A percentile compares a stretch with the other conserved stretches of the same genome.
Conservation (phyloP, 1,140 invertebrate species). For the Andrena cerasifolii region DNA sequence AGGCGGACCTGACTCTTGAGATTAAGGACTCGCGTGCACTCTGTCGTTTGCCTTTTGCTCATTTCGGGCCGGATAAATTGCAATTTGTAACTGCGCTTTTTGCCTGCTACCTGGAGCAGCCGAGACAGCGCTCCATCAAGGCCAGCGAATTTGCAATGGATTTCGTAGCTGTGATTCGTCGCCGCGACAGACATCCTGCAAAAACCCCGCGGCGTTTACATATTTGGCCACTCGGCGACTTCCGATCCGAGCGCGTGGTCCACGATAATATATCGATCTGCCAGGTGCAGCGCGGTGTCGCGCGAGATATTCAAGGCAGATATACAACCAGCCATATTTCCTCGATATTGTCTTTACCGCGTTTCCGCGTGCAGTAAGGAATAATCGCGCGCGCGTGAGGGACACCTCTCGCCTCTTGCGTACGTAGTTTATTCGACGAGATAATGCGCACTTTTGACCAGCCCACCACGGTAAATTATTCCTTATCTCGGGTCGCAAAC, state of each 20-base stretch:
- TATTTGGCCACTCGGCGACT: too few relatives aligned
- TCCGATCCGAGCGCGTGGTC: slow-evolving; percentile 12
- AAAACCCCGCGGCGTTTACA: too few relatives aligned
- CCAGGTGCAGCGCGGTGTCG: slow-evolving; percentile 25
- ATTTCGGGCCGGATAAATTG: too few relatives aligned
- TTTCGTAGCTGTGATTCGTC: too few relatives aligned
- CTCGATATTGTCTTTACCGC: slow-evolving; percentile 46
- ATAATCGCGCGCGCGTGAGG: slow-evolving; percentile 19
- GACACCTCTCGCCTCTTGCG: slow-evolving; percentile 7
- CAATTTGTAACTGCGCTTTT: too few relatives aligned
- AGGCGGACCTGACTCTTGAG: not conserved
- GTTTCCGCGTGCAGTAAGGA: slow-evolving; percentile 51
- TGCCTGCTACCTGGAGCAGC: too few relatives aligned
- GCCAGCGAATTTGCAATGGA: too few relatives aligned
- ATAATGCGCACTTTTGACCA: slow-evolving; percentile 49
- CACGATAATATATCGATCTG: slow-evolving; percentile 51
- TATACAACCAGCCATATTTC: slow-evolving; percentile 55
- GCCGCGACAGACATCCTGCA: too few relatives aligned
- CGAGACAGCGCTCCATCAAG: too few relatives aligned
- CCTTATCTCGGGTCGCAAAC: slow-evolving; percentile 34
- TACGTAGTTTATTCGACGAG: slow-evolving; percentile 21
- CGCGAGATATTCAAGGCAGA: slow-evolving; percentile 38
- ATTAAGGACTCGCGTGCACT: not conserved
- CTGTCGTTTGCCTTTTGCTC: not conserved
- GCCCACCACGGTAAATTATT: slow-evolving; percentile 38